Percentiles rank a stretch among this genome's conserved stretches.
phyloP scores from a whole-genome alignment of 1,140 invertebrate species.

The Drosophila navojoa region DNA sequence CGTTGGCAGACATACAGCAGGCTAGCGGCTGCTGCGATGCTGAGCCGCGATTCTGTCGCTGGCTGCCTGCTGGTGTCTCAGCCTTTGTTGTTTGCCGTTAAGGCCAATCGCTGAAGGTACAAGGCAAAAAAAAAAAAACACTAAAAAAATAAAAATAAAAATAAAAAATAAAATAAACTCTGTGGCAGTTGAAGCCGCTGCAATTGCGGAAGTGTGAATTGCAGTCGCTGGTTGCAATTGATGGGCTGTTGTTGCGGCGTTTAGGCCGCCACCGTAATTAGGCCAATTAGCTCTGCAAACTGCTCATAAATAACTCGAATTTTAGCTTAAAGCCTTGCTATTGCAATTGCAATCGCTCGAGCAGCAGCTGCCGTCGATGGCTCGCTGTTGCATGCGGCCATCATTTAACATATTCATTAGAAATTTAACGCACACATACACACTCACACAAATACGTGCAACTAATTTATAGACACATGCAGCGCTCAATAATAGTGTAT shows the following conservation, averaged over 20 bases:
- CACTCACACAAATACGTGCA: background rate
- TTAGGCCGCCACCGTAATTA: slow-evolving; percentile 68
- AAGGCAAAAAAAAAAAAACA: background rate
- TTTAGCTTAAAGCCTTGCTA: slow-evolving; percentile 22
- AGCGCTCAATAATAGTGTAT: slow-evolving; percentile 72
- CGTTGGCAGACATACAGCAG: slow-evolving; percentile 79
- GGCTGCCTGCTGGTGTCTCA: slow-evolving; percentile 29
- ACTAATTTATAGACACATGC: slow-evolving; percentile 66
- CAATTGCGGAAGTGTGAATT: slow-evolving; percentile 78
- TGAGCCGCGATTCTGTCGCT: slow-evolving; percentile 66
- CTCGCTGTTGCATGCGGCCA: slow-evolving; percentile 8
- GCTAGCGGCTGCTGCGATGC: slow-evolving; percentile 43
- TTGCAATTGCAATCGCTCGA: background rate
- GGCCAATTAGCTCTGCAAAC: slow-evolving; percentile 71
- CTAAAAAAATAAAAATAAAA: too few relatives aligned
- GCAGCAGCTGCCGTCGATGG: slow-evolving; percentile 26
- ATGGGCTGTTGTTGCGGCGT: slow-evolving; percentile 33
- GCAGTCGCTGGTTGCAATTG: slow-evolving; percentile 46
- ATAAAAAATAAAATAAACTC: slow-evolving; percentile 1
- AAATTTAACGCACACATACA: slow-evolving; percentile 40
- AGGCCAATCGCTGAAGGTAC: slow-evolving; percentile 25
- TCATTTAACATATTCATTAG: slow-evolving; percentile 70
- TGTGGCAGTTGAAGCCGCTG: background rate
- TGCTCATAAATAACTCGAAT: slow-evolving; percentile 77
- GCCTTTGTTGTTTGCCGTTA: slow-evolving; percentile 76